phyloP scores from a whole-genome alignment of 2,113 vertebrate genomes.

The Dromiciops gliroides region DNA sequence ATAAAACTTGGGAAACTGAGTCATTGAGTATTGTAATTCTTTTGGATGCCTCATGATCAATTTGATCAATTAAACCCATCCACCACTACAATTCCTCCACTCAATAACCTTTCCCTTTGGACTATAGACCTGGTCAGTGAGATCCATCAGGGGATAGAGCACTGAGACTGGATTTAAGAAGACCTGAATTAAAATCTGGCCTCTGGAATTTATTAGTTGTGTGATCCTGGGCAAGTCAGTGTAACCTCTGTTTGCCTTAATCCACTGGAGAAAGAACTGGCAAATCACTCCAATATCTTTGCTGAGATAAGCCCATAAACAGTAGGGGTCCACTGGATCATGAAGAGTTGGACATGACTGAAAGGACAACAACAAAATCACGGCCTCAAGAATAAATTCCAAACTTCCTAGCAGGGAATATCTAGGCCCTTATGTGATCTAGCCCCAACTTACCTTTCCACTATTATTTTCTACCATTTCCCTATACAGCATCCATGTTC shows the following conservation, averaged over 20 bases:
- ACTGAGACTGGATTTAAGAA: not conserved
- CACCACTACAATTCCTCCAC: not conserved
- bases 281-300: not conserved
- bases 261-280: not conserved
- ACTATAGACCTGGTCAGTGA: not conserved
- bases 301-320: too few species aligned
- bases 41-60: too few species aligned
- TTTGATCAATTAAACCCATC: too few species aligned
- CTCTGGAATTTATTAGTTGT: not conserved
- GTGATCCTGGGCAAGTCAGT: not conserved
- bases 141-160: not conserved
- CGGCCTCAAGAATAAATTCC: not conserved
- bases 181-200: not conserved
- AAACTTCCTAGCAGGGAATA: not conserved
- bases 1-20: too few species aligned
- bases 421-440: not conserved
- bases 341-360: not conserved
- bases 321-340: not conserved
- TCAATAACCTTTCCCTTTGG: not conserved
- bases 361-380: not conserved
- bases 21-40: too few species aligned
- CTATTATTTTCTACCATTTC: not conserved
- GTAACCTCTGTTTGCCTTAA: not conserved
- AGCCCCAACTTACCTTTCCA: not conserved
- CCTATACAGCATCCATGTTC: not conserved